Conservation (phyloP, 35 echinoderm and acorn worm species). For the Acanthaster planci region DNA sequence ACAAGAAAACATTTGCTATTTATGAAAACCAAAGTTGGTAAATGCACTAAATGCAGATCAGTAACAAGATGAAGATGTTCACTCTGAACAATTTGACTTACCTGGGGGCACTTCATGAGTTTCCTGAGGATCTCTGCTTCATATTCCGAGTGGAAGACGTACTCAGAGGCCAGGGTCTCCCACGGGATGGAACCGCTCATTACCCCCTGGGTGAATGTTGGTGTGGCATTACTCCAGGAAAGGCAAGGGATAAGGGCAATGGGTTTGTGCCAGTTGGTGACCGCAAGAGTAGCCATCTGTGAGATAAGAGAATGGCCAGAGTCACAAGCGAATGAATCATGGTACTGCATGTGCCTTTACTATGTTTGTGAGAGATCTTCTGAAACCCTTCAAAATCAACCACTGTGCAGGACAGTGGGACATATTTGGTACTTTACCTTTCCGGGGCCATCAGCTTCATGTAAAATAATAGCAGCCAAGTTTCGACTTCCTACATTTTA, state of each 20-base stretch:
- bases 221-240: slow-evolving; percentile 89
- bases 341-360: neutral
- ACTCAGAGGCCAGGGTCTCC: slow-evolving; percentile 67
- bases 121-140: slow-evolving; percentile 67
- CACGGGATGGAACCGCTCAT: slow-evolving; percentile 80
- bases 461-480: too few species aligned
- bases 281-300: slow-evolving; percentile 86
- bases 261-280: slow-evolving; percentile 86
- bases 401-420: too few species aligned
- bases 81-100: slow-evolving; percentile 19
- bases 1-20: neutral
- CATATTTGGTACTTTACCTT: too few species aligned
- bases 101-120: slow-evolving; percentile 71
- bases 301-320: slow-evolving; percentile 3
- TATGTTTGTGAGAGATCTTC: neutral
- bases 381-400: too few species aligned
- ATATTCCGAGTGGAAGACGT: slow-evolving; percentile 72
- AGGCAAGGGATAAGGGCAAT: slow-evolving; percentile 78
- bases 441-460: too few species aligned
- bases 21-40: too few species aligned
- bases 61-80: neutral
- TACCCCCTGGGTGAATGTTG: slow-evolving; percentile 79
- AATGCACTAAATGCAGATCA: too few species aligned
- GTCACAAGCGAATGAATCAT: neutral
- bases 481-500: too few species aligned